A percentile compares a stretch with the other conserved stretches of the same genome.
phyloP scores from a whole-genome alignment of 2,888 invertebrate species.

The Brenthis ino region DNA sequence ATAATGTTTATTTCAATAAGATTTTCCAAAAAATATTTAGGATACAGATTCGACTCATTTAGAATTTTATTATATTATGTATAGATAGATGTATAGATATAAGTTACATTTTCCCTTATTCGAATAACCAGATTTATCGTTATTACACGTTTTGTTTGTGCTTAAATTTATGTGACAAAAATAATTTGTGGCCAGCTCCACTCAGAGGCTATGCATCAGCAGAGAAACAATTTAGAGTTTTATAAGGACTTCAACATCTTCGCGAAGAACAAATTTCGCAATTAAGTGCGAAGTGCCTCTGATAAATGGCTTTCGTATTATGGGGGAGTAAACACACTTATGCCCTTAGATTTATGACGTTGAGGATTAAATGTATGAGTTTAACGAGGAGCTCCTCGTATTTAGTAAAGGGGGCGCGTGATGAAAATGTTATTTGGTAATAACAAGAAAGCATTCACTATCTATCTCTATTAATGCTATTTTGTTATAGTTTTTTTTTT shows the following conservation, averaged over 20 bases:
- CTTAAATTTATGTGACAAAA: too few species aligned
- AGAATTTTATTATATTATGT: too few species aligned
- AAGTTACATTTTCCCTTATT: too few species aligned
- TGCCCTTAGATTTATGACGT: constrained; percentile 16
- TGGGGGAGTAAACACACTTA: constrained; percentile 34
- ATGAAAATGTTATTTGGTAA: constrained; percentile 6
- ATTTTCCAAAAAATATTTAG: too few species aligned
- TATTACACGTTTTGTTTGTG: too few species aligned
- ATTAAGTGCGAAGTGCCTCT: constrained; percentile 40
- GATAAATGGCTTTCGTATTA: constrained; percentile 40
- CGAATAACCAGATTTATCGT: too few species aligned
- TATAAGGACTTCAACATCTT: constrained; percentile 35
- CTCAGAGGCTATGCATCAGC: constrained; percentile 28
- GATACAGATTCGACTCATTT: too few species aligned
- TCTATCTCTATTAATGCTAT: neutral
- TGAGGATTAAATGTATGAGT: constrained; percentile 15
- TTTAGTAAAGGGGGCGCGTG: constrained; percentile 3
- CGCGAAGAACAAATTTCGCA: constrained; percentile 40
- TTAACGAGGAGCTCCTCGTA: neutral
- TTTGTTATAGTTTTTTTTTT: neutral
- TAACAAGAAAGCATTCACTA: neutral
- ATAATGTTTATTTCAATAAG: too few species aligned
- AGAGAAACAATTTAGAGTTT: constrained; percentile 35
- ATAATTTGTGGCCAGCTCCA: constrained; percentile 5
- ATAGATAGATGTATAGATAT: too few species aligned